Evolutionary conservation across 1,140 invertebrate species (phyloP).

Genomic region (Drosophila mojavensis): DNA sequence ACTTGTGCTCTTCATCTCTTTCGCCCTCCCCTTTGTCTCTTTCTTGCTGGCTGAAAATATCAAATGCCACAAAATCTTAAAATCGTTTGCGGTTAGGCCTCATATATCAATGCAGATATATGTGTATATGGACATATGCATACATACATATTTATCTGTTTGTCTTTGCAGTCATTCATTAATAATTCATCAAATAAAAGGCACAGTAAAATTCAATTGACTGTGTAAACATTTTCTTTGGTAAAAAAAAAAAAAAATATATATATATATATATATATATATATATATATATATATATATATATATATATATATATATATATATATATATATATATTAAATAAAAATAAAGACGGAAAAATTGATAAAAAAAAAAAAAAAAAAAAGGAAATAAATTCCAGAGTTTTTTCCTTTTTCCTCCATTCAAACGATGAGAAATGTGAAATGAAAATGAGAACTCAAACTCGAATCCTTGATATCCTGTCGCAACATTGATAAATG

Average conservation of each 20-base stretch:
- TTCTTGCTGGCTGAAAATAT: slow-evolving; percentile 12
- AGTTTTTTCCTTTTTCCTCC: not conserved
- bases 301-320: no score
- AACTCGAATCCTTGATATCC: slow-evolving; percentile 20
- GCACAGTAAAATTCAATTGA: slow-evolving; percentile 80
- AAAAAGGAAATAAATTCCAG: slow-evolving; percentile 28
- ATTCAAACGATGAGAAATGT: slow-evolving; percentile 19
- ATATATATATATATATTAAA: no score
- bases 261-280: no score
- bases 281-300: no score
- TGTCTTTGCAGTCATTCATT: slow-evolving; percentile 48
- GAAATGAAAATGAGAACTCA: slow-evolving; percentile 22
- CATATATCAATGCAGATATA: slow-evolving; percentile 38
- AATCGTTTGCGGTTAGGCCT: slow-evolving; percentile 40
- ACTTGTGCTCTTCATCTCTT: not conserved
- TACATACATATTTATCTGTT: no score
- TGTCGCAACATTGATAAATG: slow-evolving; percentile 35
- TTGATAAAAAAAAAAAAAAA: not conserved
- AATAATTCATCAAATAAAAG: slow-evolving; percentile 77
- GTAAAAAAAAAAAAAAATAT: no score
- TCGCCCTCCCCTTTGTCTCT: not conserved
- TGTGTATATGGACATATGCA: no score
- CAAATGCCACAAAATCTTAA: slow-evolving; percentile 52
- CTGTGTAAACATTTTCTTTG: slow-evolving; percentile 75
- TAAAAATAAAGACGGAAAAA: slow-evolving; percentile 5